Base-by-base conservation (phyloP, 1,140 invertebrate genomes). In the Cotesia vestalis region DNA sequence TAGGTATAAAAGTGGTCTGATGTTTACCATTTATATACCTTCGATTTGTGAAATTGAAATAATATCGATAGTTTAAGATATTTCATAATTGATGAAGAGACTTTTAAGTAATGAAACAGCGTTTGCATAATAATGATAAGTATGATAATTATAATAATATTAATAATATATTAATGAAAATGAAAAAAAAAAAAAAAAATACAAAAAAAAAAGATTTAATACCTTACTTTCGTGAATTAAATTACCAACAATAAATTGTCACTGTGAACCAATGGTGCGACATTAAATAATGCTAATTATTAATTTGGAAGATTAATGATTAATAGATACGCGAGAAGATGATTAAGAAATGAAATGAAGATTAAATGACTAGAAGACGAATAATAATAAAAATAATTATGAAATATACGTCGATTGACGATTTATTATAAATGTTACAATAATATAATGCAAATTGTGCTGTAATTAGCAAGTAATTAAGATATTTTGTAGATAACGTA, bases 381-480 rank as follows among this genome's bases (percentile, higher is more conserved):
- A 46, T 52, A 55, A 66, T 20, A 72, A 12, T 34, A 59, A 40
- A 61, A 35, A 59, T 35, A 46, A 38, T 46, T 61, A 62, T 57
- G n/a, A 40, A 59, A 59, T 36, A 27, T 61, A 64, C 66, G 67
- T 82, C 77, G 77, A 74, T 73, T 82, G 78, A 82, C 78, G 81
- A 82, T 85, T 83, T 85, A 84, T 80, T 79, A 86, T 83, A 85
- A 81, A 84, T 83, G 83, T 81, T 77, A 77, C 76, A 77, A 79
- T 80, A 81, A 82, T 84, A 81, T 85, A 85, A 83, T 85, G 84
- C 84, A 86, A 85, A 85, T 84, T 84, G 82, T 86, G 82, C 84
- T 85, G 84, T 86, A 86, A 85, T 85, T 86, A 84, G 84, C 84
- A 78, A 85, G 82, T 84, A 85, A 86, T 84, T 85, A 85, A 85